These are phyloP conservation scores for Echinops telfairi DNA, from an alignment of 2,113 vertebrate species.

Conservation along the genomic window DNA sequence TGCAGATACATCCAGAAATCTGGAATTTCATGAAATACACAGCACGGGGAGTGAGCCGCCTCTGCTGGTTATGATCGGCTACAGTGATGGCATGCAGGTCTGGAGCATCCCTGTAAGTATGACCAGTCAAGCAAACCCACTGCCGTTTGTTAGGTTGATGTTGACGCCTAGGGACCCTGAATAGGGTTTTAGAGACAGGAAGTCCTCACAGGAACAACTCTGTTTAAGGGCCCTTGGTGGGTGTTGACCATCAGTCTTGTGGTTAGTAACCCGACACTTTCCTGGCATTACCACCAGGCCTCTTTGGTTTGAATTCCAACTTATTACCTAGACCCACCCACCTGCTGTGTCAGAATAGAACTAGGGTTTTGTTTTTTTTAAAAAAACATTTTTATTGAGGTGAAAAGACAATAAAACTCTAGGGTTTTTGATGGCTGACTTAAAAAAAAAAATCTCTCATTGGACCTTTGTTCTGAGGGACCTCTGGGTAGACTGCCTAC, in stretches of 20 bases:
- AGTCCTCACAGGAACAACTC: too few species aligned
- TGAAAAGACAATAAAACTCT: too few species aligned
- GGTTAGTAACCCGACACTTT: too few species aligned
- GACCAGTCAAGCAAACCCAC: too few species aligned
- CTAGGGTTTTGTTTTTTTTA: not conserved
- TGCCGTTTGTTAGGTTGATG: too few species aligned
- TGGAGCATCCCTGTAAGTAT: constrained; percentile 97
- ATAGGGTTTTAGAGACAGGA: too few species aligned
- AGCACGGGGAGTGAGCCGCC: constrained; percentile 94
- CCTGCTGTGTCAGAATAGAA: not conserved
- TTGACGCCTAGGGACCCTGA: too few species aligned
- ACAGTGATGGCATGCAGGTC: constrained; percentile 97
- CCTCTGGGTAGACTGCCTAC: not conserved
- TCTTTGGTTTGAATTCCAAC: not conserved
- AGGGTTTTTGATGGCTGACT: not conserved
- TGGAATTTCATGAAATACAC: constrained; percentile 96
- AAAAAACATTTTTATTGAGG: too few species aligned
- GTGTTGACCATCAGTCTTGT: too few species aligned
- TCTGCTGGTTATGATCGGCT: constrained; percentile 95
- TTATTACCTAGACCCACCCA: not conserved
- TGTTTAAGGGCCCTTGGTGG: too few species aligned
- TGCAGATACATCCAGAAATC: constrained; percentile 93
- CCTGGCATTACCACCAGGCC: too few species aligned
- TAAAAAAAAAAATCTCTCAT: not conserved
- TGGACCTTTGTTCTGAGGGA: not conserved